Percentiles rank a stretch among this genome's conserved stretches.
Evolutionary conservation across 2,113 vertebrate species (phyloP).

Genomic region (Lophochroa leadbeateri): DNA sequence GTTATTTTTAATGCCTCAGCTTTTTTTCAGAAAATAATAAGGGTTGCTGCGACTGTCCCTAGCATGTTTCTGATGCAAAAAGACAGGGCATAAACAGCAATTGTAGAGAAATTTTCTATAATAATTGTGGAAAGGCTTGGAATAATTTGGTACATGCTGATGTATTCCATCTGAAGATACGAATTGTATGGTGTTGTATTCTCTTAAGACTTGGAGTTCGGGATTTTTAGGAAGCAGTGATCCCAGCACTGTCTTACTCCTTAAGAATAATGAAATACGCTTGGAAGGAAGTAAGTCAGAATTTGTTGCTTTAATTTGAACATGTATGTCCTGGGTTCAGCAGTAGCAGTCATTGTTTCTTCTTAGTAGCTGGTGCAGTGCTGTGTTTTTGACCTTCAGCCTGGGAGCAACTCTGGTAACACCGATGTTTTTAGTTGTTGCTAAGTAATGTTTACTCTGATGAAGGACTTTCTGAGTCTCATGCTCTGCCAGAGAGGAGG

Average conservation of each 20-base stretch:
- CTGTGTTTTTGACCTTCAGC: neutral
- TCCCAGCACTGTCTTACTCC: neutral
- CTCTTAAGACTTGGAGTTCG: neutral
- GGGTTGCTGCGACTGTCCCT: neutral
- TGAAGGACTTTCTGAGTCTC: too few species aligned
- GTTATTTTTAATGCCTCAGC: neutral
- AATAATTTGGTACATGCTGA: neutral
- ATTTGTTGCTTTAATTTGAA: slow-evolving; percentile 6
- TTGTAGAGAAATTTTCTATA: neutral
- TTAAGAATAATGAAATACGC: neutral
- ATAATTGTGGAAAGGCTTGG: neutral
- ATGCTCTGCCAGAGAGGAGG: too few species aligned
- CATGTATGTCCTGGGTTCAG: neutral
- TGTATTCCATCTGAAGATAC: neutral
- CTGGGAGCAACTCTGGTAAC: neutral
- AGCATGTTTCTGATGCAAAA: neutral
- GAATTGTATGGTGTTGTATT: neutral
- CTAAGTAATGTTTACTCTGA: too few species aligned
- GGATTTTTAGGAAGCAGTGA: neutral
- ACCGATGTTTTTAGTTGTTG: too few species aligned
- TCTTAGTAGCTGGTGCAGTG: neutral
- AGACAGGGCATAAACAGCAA: neutral
- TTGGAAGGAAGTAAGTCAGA: neutral
- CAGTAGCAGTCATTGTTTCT: neutral
- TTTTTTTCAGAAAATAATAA: neutral